These are phyloP conservation scores for Palythoa heliodiscus DNA, from an alignment of 92 coral and sea anemone species.

Conservation along the genomic window DNA sequence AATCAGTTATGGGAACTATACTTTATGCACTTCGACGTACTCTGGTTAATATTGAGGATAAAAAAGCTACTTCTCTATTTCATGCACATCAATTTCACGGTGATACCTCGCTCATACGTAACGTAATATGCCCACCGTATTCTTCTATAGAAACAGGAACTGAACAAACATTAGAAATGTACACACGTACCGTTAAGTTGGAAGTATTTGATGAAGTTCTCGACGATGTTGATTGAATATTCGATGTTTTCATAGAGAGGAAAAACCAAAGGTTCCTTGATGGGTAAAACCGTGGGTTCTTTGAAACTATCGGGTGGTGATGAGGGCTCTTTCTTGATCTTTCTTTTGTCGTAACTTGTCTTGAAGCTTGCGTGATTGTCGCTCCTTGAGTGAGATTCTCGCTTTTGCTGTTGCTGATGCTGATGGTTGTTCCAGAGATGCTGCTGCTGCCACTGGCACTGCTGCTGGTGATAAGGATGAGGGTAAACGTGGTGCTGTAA, in stretches of 20 bases:
- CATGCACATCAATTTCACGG: too few relatives aligned
- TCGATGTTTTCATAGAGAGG: constrained; percentile 62
- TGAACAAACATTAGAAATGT: not conserved
- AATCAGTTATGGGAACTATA: too few relatives aligned
- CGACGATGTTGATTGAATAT: constrained; percentile 68
- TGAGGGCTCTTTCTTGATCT: constrained; percentile 24
- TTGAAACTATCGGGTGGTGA: not conserved
- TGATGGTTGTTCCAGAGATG: not conserved
- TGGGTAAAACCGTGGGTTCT: constrained; percentile 13
- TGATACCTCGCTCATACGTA: too few relatives aligned
- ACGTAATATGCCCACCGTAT: too few relatives aligned
- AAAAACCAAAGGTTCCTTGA: constrained; percentile 18
- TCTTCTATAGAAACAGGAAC: not conserved
- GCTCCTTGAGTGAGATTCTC: constrained; percentile 33
- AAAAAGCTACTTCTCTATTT: too few relatives aligned
- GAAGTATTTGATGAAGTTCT: constrained; percentile 65
- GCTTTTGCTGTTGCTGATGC: not conserved
- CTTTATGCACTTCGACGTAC: too few relatives aligned
- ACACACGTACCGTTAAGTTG: constrained; percentile 30
- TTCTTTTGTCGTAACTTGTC: constrained; percentile 14
- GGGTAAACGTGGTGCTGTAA: not conserved
- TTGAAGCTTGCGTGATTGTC: not conserved
- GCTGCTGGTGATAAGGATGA: not conserved
- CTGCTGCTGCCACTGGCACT: not conserved
- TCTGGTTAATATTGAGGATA: too few relatives aligned